Conservation (phyloP, 1,140 invertebrate species). For the Glomeris maerens region DNA sequence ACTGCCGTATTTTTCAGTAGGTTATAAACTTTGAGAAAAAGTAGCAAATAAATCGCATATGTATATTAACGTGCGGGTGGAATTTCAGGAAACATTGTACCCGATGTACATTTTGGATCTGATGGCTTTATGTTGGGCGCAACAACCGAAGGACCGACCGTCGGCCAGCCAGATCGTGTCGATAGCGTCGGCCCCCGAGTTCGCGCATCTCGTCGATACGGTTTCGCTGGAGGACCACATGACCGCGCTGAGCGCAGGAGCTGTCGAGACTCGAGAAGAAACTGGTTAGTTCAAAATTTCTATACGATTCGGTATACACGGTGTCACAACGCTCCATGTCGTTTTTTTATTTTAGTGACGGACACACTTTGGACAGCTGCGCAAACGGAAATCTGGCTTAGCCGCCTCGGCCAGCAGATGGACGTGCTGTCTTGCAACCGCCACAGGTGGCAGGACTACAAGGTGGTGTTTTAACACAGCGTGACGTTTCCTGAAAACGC, state of each 20-base stretch:
- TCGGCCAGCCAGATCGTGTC: slow-evolving; percentile 85
- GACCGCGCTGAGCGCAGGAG: slow-evolving; percentile 1
- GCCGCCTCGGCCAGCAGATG: slow-evolving; percentile 50
- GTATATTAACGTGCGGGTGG: too few species aligned
- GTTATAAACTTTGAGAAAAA: too few species aligned
- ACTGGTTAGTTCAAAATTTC: slow-evolving; percentile 11
- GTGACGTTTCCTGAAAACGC: slow-evolving; percentile 4
- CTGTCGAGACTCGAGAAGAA: slow-evolving; percentile 4
- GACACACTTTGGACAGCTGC: too few species aligned
- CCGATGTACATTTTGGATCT: slow-evolving; percentile 83
- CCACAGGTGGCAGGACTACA: slow-evolving; percentile 37
- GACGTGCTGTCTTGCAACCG: slow-evolving; percentile 45
- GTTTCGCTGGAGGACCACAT: slow-evolving; percentile 35
- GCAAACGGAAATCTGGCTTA: slow-evolving; percentile 50
- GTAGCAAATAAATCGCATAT: too few species aligned
- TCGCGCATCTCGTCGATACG: slow-evolving; percentile 71
- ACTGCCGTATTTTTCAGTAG: slow-evolving; percentile 82
- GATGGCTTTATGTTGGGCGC: slow-evolving; percentile 91
- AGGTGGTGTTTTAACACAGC: slow-evolving; percentile 14
- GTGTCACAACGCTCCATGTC: too few species aligned
- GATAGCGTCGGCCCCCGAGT: slow-evolving; percentile 81
- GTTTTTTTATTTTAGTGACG: slow-evolving; percentile 26
- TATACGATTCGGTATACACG: too few species aligned
- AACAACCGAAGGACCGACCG: slow-evolving; percentile 69
- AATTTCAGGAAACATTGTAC: slow-evolving; percentile 45